Evolutionary conservation across 2,888 invertebrate genomes (phyloP), one percentile per base, ranked within the genome.

Genomic region (Xylota segnis): DNA sequence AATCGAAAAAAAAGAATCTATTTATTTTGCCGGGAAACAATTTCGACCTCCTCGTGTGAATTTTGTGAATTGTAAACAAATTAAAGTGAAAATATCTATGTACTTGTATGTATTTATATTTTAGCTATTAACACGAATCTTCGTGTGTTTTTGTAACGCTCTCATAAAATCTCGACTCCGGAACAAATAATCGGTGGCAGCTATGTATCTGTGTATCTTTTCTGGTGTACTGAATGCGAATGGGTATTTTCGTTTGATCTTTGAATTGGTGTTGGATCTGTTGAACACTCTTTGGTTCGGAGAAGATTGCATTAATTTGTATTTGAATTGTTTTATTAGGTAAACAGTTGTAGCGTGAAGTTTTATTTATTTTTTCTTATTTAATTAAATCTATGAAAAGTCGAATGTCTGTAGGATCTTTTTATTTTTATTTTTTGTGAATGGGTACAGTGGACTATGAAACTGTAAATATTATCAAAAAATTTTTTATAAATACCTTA

Each of bases 121-220:
- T 43, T 47, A 58, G 45, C 75, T 86, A 86, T 86, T 81, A 81
- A 81, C 81, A 81, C 84, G 81, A 81, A 76, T 81, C 70, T 71
- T 75, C 75, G 79, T 75, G 81, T 29, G 71, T 59, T 86, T 81
- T 65, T 52, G 65, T 61, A 71, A 71, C 68, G 75, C 71, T 71
- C 71, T 75, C 58, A 70, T 75, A 84, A 71, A 83, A 63, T 74
- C 68, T 70, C 34, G 43, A 43, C 47, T 34, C 56, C 59, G 68
- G 78, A 65, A 79, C 83, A 75, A 63, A 78, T 74, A 78, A 74
- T 74, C 68, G 50, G 54, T 74, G 71, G 52, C 72, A 72, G 54
- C 58, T 45, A 54, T 43, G 43, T 43, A 14, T 34, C 23, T 47
- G 23, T 56, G 29, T 70, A 56, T 56, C n/a, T 70, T 14, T 32